Evolutionary conservation across 2,797 vertebrate species (phyloP).

Genomic region (Vireo griseus): DNA sequence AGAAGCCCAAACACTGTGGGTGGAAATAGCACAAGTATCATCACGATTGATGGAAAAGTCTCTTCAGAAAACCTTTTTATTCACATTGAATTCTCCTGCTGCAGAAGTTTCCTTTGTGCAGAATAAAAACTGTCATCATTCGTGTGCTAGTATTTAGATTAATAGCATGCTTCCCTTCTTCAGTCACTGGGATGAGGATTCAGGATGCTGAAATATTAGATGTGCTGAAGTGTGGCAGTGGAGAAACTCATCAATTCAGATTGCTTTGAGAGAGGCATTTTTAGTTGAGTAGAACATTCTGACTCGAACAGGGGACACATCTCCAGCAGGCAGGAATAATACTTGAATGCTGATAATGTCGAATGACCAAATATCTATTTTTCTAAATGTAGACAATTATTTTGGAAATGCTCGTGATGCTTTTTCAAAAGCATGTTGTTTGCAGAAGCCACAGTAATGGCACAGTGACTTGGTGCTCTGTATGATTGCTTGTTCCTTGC

Average conservation of each 20-base stretch:
- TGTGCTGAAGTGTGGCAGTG: background rate
- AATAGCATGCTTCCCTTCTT: background rate
- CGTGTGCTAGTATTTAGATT: background rate
- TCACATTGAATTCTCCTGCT: background rate
- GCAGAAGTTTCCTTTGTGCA: background rate
- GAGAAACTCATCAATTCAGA: background rate
- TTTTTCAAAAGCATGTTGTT: background rate
- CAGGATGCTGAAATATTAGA: background rate
- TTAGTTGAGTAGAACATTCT: background rate
- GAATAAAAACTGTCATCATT: background rate
- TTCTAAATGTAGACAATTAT: background rate
- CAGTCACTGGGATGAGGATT: background rate
- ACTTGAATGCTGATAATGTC: background rate
- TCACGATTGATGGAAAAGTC: background rate
- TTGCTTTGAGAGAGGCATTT: fast-evolving
- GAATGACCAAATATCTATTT: background rate
- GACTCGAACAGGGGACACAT: background rate
- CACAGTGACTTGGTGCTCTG: background rate
- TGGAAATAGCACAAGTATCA: background rate
- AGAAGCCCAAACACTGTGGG: background rate
- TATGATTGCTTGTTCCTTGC: background rate
- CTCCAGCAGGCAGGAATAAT: background rate
- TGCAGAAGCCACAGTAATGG: background rate
- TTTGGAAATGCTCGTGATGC: background rate
- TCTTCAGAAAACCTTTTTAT: background rate